A percentile compares a stretch with the other conserved stretches of the same genome.
These are phyloP conservation scores for Pachypeltis micranthus DNA, from an alignment of 1,140 invertebrate species.

Conservation along the genomic window DNA sequence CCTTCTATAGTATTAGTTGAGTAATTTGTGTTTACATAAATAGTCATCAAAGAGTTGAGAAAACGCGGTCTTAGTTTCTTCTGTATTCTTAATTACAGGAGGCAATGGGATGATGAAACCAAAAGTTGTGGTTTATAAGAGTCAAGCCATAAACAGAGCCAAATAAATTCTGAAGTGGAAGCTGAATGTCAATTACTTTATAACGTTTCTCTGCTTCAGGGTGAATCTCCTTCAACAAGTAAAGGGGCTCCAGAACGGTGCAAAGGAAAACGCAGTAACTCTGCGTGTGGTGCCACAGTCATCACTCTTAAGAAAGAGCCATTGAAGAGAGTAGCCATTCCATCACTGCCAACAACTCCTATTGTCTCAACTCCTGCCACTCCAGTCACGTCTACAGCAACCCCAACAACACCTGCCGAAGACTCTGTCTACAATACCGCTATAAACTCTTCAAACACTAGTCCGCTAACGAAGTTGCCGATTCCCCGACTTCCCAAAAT, in stretches of 20 bases:
- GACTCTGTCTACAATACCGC: background rate
- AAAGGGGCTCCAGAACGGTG: constrained; percentile 16
- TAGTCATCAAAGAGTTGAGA: too few species aligned
- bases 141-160: too few species aligned
- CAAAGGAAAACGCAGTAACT: constrained; percentile 16
- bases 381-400: background rate
- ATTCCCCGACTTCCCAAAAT: constrained; percentile 9
- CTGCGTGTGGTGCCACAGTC: background rate
- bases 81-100: constrained; percentile 31
- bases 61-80: too few species aligned
- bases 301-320: background rate
- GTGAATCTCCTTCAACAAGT: constrained; percentile 12
- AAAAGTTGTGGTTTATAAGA: too few species aligned
- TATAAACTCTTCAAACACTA: background rate
- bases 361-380: background rate
- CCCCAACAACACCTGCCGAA: background rate
- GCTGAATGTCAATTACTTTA: too few species aligned
- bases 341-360: background rate
- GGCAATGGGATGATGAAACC: constrained; percentile 24
- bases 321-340: background rate
- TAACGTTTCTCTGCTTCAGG: constrained; percentile 11
- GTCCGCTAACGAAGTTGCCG: background rate
- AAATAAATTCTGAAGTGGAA: too few species aligned
- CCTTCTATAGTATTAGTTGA: too few species aligned
- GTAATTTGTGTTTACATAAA: too few species aligned